phyloP scores from a whole-genome alignment of 2,113 vertebrate genomes.

The Rhinoptilus africanus region DNA sequence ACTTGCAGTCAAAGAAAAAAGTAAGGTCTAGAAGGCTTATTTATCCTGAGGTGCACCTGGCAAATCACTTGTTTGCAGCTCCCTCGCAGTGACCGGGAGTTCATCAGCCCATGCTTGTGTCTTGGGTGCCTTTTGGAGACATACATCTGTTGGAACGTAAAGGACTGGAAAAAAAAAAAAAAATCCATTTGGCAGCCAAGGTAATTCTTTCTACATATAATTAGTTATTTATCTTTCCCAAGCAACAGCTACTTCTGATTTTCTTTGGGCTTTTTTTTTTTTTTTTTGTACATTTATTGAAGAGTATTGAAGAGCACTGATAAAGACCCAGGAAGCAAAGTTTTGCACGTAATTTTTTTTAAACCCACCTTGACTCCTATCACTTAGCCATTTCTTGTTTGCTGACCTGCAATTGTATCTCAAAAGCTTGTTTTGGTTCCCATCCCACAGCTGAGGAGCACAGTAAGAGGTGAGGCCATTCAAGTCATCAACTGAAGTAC shows the following conservation, averaged over 20 bases:
- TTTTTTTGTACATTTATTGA: not conserved
- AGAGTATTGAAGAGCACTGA: not conserved
- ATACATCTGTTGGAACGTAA: not conserved
- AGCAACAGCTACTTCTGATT: not conserved
- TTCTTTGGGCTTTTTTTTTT: not conserved
- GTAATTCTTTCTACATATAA: not conserved
- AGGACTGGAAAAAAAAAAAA: not conserved
- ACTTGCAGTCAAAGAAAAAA: not conserved
- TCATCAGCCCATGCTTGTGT: not conserved
- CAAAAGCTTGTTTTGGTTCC: not conserved
- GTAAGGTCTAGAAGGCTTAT: not conserved
- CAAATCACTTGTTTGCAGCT: not conserved
- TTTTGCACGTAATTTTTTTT: not conserved
- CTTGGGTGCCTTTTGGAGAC: not conserved
- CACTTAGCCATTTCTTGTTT: not conserved
- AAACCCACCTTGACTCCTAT: not conserved
- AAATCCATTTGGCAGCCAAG: not conserved
- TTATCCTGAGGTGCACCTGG: conserved; percentile 6
- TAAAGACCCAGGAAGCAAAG: not conserved
- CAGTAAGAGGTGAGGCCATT: not conserved
- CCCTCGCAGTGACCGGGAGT: not conserved
- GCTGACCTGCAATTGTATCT: not conserved
- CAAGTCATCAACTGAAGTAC: not conserved
- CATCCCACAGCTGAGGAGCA: not conserved
- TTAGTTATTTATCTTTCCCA: not conserved